Evolutionary conservation across 2,113 vertebrate genomes (phyloP), one percentile per base, ranked within the genome.

Genomic region (Percopsis transmontana): DNA sequence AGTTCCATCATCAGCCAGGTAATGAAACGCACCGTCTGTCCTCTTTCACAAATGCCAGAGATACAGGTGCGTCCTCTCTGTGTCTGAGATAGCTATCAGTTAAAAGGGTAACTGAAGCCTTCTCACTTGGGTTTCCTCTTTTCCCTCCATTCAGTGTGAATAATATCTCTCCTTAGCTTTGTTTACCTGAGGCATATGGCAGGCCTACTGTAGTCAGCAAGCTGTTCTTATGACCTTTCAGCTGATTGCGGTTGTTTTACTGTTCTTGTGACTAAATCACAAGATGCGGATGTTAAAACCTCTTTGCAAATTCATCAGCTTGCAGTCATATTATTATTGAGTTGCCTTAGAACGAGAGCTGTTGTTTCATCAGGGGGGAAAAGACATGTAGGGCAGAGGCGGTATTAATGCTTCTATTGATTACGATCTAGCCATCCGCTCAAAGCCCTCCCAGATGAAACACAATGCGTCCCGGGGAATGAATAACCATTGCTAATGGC

Each of bases 71-170:
- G 12, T 74, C 75, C 64, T 78, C 69, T 41, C 66, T 68, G 18
- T 73, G 59, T 84, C 75, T 62, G 60, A 87, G 89, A 90, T 90
- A 64, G 71, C 79, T 70, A 89, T 90, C 89, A 82, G 83, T 89
- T 85, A 85, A 89, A 85, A 85, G 71, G 76, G 89, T 90, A 90
- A 90, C 89, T 68, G 80, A 85, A 89, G 71, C 84, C 79, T 67
- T 72, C 64, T 72, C 61, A 58, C 77, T 87, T 62, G 12, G 44
- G 33, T 23, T 40, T 57, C 72, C 64, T 56, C 44, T 39, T 72
- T 47, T 66, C n/a, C 63, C 65, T 44, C 13, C 62, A 39, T 79
- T 77, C 60, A 61, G 38, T 52, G 80, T 74, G 77, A 78, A 85
- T 82, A 79, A 84, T 60, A 65, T 84, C 84, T 80, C 69, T 61